Conservation (phyloP, 1,140 invertebrate genomes). For the Drosophila pseudoananassae region DNA sequence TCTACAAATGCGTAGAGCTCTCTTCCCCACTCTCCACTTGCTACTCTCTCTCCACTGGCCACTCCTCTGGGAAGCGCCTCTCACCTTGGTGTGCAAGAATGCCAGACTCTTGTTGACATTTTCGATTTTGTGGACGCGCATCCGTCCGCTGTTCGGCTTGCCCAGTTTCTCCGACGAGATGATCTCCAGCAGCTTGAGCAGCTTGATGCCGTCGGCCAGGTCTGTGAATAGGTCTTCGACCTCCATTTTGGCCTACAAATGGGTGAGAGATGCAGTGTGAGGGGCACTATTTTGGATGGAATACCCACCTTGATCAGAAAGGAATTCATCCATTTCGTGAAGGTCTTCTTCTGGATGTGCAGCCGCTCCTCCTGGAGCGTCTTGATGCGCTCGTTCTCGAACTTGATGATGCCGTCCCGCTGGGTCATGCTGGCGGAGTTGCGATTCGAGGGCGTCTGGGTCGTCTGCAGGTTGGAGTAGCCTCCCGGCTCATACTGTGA, state of each 20-base stretch:
- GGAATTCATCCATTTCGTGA: constrained; percentile 99
- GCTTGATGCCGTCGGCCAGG: constrained; percentile 96
- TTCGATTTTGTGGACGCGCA: constrained; percentile 99
- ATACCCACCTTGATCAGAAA: constrained; percentile 95
- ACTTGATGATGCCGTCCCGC: constrained; percentile 95
- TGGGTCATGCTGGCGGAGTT: constrained; percentile 91
- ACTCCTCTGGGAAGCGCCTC: constrained; percentile 58
- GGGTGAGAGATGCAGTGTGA: constrained; percentile 20
- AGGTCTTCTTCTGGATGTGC: constrained; percentile 99
- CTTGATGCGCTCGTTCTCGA: constrained; percentile 98
- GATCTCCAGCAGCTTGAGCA: constrained; percentile 98
- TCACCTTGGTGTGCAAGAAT: constrained; percentile 98
- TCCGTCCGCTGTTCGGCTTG: constrained; percentile 97
- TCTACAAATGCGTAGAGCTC: constrained; percentile 75
- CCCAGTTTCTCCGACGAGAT: constrained; percentile 99
- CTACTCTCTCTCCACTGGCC: background rate
- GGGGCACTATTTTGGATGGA: background rate
- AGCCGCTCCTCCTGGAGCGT: constrained; percentile 98
- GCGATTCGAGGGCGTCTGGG: constrained; percentile 85
- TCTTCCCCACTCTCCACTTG: background rate
- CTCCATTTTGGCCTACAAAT: constrained; percentile 93
- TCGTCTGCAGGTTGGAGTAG: constrained; percentile 86
- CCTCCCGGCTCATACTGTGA: constrained; percentile 90
- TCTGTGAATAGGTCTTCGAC: constrained; percentile 99
- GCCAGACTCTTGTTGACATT: constrained; percentile 99